A percentile compares a stretch with the other conserved stretches of the same genome.
Conservation (phyloP, 2,797 vertebrate genomes). For the Molossus molossus region DNA sequence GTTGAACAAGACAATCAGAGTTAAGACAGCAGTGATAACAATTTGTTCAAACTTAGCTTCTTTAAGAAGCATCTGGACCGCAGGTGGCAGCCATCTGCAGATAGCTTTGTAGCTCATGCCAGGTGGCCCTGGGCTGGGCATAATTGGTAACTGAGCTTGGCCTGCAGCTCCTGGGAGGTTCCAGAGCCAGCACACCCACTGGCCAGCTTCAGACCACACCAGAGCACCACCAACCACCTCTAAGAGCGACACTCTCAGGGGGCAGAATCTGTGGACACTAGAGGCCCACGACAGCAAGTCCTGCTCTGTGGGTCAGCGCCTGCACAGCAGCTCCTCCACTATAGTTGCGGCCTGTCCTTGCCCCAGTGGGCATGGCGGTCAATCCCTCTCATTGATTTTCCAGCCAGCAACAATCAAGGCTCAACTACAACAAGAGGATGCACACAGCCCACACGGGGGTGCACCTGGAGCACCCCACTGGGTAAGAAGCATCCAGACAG, state of each 20-base stretch:
- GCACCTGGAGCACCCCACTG: not conserved
- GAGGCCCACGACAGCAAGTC: too few relatives aligned
- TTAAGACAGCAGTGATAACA: not conserved
- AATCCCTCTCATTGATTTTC: not conserved
- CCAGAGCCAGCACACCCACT: not conserved
- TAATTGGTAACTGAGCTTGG: not conserved
- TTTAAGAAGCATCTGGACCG: not conserved
- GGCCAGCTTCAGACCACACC: not conserved
- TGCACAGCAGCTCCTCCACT: not conserved
- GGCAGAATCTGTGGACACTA: not conserved
- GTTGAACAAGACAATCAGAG: not conserved
- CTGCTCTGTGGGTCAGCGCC: not conserved
- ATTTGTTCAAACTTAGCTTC: not conserved
- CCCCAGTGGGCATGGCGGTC: not conserved
- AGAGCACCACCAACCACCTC: not conserved
- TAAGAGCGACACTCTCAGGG: not conserved
- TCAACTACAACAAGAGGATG: not conserved
- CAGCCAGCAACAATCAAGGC: not conserved
- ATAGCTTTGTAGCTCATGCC: not conserved
- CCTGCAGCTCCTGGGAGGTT: not conserved
- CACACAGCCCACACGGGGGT: not conserved
- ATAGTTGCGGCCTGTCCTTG: not conserved
- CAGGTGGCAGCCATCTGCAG: not conserved
- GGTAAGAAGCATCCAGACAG: not conserved
- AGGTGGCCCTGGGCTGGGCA: not conserved